A percentile compares a stretch with the other conserved stretches of the same genome.
These are phyloP conservation scores for Leptopterna dolabrata DNA, from an alignment of 2,888 invertebrate species.

Conservation along the genomic window DNA sequence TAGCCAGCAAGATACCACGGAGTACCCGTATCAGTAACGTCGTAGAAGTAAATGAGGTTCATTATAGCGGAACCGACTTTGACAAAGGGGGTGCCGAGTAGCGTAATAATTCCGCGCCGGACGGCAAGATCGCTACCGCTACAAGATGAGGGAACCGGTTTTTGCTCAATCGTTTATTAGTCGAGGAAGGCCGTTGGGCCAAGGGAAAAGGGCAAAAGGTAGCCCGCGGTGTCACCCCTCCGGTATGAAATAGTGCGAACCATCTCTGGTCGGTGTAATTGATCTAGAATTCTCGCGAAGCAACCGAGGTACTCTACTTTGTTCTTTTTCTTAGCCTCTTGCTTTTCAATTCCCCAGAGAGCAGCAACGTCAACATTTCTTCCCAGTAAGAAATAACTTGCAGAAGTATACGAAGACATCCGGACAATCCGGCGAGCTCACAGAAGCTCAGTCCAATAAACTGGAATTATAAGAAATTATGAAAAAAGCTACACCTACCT, in stretches of 20 bases:
- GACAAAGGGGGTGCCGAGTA: neutral
- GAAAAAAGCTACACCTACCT: neutral
- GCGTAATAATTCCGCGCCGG: constrained; percentile 10
- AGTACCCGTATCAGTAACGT: neutral
- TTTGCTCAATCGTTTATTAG: constrained; percentile 28
- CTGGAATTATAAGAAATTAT: neutral
- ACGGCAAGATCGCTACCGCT: constrained; percentile 17
- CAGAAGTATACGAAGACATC: neutral
- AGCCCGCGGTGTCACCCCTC: neutral
- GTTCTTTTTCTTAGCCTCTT: neutral
- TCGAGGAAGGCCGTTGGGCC: neutral
- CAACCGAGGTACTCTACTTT: neutral
- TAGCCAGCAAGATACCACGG: neutral
- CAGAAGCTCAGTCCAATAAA: neutral
- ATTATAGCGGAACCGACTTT: constrained; percentile 1
- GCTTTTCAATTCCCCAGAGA: neutral
- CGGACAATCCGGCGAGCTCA: neutral
- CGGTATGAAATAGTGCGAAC: constrained; percentile 4
- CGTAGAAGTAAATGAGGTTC: neutral
- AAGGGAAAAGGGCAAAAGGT: constrained; percentile 1
- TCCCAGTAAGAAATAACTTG: neutral
- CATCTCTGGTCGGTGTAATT: neutral
- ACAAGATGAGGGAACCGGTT: constrained; percentile 22
- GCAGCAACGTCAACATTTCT: neutral
- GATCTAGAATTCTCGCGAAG: neutral